Base-by-base conservation (phyloP, 2,113 vertebrate species). In the Oryzias curvinotus region DNA sequence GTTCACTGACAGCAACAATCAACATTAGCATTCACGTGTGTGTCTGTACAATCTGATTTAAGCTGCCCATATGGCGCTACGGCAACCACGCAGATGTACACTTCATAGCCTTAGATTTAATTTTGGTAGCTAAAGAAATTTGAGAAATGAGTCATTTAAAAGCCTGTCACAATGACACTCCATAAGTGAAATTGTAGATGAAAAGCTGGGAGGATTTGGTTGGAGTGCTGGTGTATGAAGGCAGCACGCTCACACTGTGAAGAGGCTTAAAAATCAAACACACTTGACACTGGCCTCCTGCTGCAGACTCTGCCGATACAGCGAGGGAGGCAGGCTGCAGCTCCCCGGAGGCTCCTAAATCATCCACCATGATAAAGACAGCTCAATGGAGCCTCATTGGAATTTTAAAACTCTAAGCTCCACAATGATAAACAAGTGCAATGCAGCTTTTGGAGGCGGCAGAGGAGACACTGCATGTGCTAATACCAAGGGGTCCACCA, bases 381-480 rank as follows among this genome's bases (percentile, higher is more conserved):
- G 52, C 51, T 26, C 51, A 36, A 66, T 56, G 52, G 30, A 68
- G 77, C 73, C 78, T 82, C 73, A 66, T 72, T 77, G 82, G 83
- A 85, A 88, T 88, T 85, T 80, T 68, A 86, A 87, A 88, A 72
- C 65, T 46, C 50, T 53, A 70, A 67, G 55, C 52, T 58, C 53
- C 52, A 62, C 73, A 73, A 45, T 73, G 62, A 57, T 79, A 85
- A 87, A 88, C 80, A 79, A 78, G 60, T 30, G 42, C 10, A 13
- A 44, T 65, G 69, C 57, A 68, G 57, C 69, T 81, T 84, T 81
- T 66, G 75, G 81, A 58, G 77, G 56, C 62, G 64, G 80, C 65
- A 52, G 71, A 18, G 62, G 72, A 72, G 64, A 59, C 57, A 13
- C 43, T 60, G 68, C 45, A 19, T 81, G 77, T 80, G 80, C 70